Evolutionary conservation across 2,888 invertebrate genomes (phyloP).

Genomic region (Gnatocerus cornutus): DNA sequence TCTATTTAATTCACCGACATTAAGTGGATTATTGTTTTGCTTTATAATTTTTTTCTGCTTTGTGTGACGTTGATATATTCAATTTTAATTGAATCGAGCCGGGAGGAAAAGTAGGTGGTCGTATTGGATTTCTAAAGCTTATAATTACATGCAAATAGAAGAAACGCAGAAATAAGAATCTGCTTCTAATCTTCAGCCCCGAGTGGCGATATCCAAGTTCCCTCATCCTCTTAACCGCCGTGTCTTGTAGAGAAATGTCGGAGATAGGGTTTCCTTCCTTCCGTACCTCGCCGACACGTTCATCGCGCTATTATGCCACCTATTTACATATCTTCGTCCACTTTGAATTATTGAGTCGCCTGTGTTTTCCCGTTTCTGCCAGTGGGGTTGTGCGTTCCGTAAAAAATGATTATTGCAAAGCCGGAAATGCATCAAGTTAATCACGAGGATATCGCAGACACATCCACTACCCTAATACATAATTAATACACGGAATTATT

Average conservation of each 20-base stretch:
- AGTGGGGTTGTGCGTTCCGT: background rate
- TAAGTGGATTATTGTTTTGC: conserved; percentile 48
- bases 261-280: conserved; percentile 67
- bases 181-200: too few relatives aligned
- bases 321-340: conserved; percentile 48
- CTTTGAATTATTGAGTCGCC: conserved; percentile 44
- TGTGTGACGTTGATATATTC: conserved; percentile 46
- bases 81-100: conserved; percentile 41
- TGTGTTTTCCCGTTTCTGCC: conserved; percentile 4
- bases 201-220: conserved; percentile 66
- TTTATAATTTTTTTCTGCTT: conserved; percentile 39
- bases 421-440: conserved; percentile 43
- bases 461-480: conserved; percentile 22
- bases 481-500: conserved; percentile 42
- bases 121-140: conserved; percentile 8
- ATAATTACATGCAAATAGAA: background rate
- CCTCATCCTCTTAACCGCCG: conserved; percentile 64
- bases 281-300: conserved; percentile 58
- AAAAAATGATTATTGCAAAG: conserved; percentile 19
- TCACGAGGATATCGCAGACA: conserved; percentile 18
- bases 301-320: conserved; percentile 45
- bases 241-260: conserved; percentile 64
- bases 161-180: background rate
- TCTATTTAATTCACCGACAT: conserved; percentile 44
- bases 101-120: conserved; percentile 20